These are phyloP conservation scores for Scaptomyza tumidula DNA, from an alignment of 2,888 invertebrate genomes.

Conservation along the genomic window DNA sequence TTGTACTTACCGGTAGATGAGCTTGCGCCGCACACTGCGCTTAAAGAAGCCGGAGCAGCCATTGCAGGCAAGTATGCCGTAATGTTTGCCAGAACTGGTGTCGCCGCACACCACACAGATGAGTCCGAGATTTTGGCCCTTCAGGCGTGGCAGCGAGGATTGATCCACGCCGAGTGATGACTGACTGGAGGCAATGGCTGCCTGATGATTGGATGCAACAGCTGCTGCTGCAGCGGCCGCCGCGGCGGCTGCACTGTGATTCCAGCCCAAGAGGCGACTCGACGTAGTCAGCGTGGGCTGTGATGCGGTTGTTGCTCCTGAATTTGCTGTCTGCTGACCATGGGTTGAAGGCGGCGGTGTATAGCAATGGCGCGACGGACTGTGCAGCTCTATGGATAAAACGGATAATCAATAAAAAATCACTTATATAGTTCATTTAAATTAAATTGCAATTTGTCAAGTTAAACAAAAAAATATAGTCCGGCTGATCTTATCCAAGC, in stretches of 20 bases:
- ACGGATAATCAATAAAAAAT: slow-evolving; percentile 62
- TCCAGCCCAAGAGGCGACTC: slow-evolving; percentile 83
- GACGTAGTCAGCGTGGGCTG: slow-evolving; percentile 30
- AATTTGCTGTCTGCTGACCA: slow-evolving; percentile 41
- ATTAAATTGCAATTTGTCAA: slow-evolving; percentile 80
- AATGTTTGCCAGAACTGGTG: slow-evolving; percentile 98
- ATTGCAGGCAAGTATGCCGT: slow-evolving; percentile 99
- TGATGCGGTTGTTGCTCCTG: slow-evolving; percentile 28
- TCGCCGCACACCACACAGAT: slow-evolving; percentile 98
- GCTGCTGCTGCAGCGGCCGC: slow-evolving; percentile 72
- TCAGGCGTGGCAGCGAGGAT: slow-evolving; percentile 70
- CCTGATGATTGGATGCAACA: slow-evolving; percentile 67
- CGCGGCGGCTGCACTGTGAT: slow-evolving; percentile 80
- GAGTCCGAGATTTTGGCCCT: slow-evolving; percentile 89
- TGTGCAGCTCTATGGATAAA: slow-evolving; percentile 77
- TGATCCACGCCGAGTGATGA: slow-evolving; percentile 35
- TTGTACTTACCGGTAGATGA: slow-evolving; percentile 95
- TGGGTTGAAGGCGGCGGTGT: slow-evolving; percentile 72
- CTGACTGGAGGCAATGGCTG: slow-evolving; percentile 56
- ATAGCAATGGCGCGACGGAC: slow-evolving; percentile 81
- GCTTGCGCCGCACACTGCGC: slow-evolving; percentile 96
- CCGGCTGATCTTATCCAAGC: slow-evolving; percentile 67
- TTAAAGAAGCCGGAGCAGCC: slow-evolving; percentile 99
- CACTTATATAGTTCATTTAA: slow-evolving; percentile 80
- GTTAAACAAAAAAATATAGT: background rate